Conservation (phyloP, 2,888 invertebrate genomes). For the Hypolimnas misippus region DNA sequence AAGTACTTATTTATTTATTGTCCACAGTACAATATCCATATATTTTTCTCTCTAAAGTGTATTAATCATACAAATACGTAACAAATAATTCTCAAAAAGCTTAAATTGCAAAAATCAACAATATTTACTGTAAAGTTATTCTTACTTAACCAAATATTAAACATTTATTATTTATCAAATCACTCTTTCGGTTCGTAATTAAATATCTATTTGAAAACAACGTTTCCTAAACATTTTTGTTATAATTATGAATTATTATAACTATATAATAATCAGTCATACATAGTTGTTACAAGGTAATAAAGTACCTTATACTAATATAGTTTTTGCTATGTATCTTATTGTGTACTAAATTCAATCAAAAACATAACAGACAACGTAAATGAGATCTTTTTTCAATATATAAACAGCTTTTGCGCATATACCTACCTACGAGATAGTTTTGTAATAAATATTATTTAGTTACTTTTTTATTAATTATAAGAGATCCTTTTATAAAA, state of each 20-base stretch:
- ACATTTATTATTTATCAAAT: background rate
- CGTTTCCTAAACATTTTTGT: background rate
- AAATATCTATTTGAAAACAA: background rate
- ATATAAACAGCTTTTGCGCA: no score
- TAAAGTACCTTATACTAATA: no score
- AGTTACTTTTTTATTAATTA: no score
- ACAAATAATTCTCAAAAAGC: background rate
- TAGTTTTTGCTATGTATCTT: background rate
- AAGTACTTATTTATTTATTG: no score
- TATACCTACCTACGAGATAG: no score
- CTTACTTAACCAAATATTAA: background rate
- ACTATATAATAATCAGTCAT: background rate
- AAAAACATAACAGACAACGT: constrained; percentile 1
- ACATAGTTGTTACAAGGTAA: background rate
- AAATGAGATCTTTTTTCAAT: background rate
- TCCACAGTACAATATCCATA: no score
- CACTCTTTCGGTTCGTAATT: background rate
- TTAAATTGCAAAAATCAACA: constrained; percentile 1
- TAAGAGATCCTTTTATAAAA: no score
- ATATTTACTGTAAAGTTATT: background rate
- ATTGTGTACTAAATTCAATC: background rate
- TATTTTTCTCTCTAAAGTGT: no score
- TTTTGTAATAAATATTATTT: no score
- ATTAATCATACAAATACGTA: no score
- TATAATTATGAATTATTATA: constrained; percentile 1